These are phyloP conservation scores for Halictus rubicundus DNA, from an alignment of 1,140 invertebrate species.

Conservation along the genomic window DNA sequence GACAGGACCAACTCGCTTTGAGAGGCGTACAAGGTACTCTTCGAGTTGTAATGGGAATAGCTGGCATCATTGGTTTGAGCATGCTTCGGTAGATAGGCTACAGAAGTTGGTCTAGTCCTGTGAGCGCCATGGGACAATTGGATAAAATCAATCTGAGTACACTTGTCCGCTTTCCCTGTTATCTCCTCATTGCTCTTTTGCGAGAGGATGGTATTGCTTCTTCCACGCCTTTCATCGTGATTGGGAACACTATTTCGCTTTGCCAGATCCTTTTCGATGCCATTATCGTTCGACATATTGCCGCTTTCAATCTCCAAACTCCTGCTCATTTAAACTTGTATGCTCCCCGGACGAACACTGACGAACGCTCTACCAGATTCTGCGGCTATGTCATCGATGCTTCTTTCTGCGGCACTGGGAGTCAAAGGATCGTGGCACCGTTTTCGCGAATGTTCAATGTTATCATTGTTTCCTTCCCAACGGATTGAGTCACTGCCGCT, in stretches of 20 bases:
- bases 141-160: constrained; percentile 71
- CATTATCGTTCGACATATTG: constrained; percentile 30
- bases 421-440: constrained; percentile 17
- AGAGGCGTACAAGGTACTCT: constrained; percentile 58
- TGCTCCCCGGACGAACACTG: background rate
- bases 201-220: background rate
- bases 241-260: background rate
- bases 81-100: constrained; percentile 65
- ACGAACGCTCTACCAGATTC: background rate
- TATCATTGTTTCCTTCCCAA: constrained; percentile 31
- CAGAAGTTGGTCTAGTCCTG: constrained; percentile 67
- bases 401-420: background rate
- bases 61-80: constrained; percentile 59
- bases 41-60: constrained; percentile 54
- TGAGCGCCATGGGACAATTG: constrained; percentile 52
- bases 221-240: constrained; percentile 28
- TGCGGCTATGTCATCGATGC: background rate
- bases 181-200: constrained; percentile 25
- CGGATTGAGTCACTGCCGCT: constrained; percentile 2
- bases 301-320: background rate
- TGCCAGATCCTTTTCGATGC: background rate
- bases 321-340: background rate
- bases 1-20: constrained; percentile 74
- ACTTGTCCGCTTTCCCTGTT: constrained; percentile 63
- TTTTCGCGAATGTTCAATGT: constrained; percentile 4